A percentile compares a stretch with the other conserved stretches of the same genome.
phyloP scores from a whole-genome alignment of 2,797 vertebrate species.

The Enteromius treurensis region DNA sequence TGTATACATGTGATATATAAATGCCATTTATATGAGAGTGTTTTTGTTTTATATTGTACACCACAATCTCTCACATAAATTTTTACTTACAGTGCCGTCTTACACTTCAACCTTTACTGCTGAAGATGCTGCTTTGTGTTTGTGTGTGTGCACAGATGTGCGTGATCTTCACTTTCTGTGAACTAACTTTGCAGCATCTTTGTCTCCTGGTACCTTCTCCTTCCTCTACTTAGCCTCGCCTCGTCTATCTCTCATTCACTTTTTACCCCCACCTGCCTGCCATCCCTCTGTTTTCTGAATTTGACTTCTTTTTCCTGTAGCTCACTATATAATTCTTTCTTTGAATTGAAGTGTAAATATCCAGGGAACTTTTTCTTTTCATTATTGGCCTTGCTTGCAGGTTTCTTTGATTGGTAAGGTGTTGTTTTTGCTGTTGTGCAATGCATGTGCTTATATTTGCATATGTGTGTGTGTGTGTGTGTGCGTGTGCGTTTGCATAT shows the following conservation, averaged over 20 bases:
- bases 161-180: slow-evolving; percentile 38
- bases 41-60: neutral
- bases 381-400: neutral
- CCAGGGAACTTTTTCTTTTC: neutral
- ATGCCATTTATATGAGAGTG: neutral
- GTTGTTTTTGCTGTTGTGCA: slow-evolving; percentile 34
- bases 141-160: neutral
- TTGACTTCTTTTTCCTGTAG: slow-evolving; percentile 66
- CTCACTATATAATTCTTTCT: slow-evolving; percentile 17
- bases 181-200: slow-evolving; percentile 44
- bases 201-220: slow-evolving; percentile 45
- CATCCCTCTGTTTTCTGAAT: neutral
- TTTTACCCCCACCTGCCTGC: neutral
- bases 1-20: too few relatives aligned
- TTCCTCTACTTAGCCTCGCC: slow-evolving; percentile 55
- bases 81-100: slow-evolving; percentile 14
- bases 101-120: slow-evolving; percentile 55
- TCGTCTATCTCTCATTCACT: slow-evolving; percentile 35
- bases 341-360: neutral
- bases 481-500: too few relatives aligned
- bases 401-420: neutral
- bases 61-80: neutral
- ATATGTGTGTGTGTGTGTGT: neutral
- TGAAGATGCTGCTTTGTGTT: slow-evolving; percentile 69
- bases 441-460: slow-evolving; percentile 56